Base-by-base conservation (phyloP, 53 echinoderm and acorn worm genomes). In the Zoroaster sp. region DNA sequence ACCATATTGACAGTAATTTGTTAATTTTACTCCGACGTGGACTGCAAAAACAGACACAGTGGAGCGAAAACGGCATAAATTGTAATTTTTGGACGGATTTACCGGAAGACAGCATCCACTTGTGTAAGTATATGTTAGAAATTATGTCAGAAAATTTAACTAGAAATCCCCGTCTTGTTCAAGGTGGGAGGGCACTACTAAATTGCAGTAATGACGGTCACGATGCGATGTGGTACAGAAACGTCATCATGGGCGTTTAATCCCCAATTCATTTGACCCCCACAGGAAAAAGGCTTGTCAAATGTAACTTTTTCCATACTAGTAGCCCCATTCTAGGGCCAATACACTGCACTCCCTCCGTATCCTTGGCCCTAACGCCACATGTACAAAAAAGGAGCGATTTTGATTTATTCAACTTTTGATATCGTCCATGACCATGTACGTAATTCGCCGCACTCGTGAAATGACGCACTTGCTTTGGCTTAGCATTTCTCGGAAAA, bases 91-190 rank as follows among this genome's bases (percentile, higher is more conserved):
- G 94, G 94, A 94, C 94, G 94, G 94, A 91, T 91, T 88, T 83
- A 83, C 91, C 94, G 94, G 94, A 91, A 82, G 83, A 76, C 94
- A 94, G 94, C 91, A 90, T 94, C 94, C 94, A 94, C 80, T 94
- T 88, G 67, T 89, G 94, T 94, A 91, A 94, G 94, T 91, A 47
- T 40, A 13, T 18, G 5, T 35, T 25, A 28, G 40, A 44, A 41
- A 17, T 38, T 17, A 6, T 74, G 40, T 36, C 25, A 74, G n/a
- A n/a, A n/a, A 55, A 14, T 4, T 40, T 82, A 1, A 38, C 15
- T 3, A 3, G 4, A 82, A 37, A 65, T 65, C 9, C 47, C 35
- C 36, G 7, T 21, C 9, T 17, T 51, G 11, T 51, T 12, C 52
- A 51, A 51, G 17, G 52, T 51, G 52, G 17, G 52, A 12, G 52